Conservation (phyloP, 2,888 invertebrate species). For the Cheilosia vernalis region DNA sequence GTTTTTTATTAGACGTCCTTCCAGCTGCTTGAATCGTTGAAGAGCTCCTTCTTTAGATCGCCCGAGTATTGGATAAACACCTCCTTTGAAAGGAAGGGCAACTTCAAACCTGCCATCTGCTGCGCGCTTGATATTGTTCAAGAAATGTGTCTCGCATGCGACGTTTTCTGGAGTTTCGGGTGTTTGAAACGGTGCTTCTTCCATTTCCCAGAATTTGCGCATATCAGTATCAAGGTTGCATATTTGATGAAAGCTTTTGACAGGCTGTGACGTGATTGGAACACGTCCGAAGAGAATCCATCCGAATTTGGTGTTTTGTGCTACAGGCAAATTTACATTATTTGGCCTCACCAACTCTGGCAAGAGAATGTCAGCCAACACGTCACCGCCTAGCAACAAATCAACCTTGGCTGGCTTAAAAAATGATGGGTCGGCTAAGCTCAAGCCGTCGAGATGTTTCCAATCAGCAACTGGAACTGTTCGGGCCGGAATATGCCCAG, state of each 20-base stretch:
- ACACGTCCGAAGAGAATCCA: no score
- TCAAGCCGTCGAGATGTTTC: slow-evolving; percentile 18
- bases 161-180: slow-evolving; percentile 24
- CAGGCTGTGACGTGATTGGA: background rate
- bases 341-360: slow-evolving; percentile 8
- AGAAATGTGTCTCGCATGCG: slow-evolving; percentile 33
- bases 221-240: no score
- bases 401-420: slow-evolving; percentile 20
- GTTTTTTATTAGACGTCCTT: slow-evolving; percentile 6
- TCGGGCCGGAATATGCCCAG: slow-evolving; percentile 18
- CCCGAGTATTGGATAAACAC: no score
- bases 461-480: slow-evolving; percentile 14
- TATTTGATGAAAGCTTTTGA: slow-evolving; percentile 10
- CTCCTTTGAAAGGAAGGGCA: slow-evolving; percentile 41
- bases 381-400: slow-evolving; percentile 23
- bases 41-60: slow-evolving; percentile 25
- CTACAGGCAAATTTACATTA: slow-evolving; percentile 2
- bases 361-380: slow-evolving; percentile 15
- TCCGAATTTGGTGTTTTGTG: slow-evolving; percentile 9
- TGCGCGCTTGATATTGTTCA: background rate
- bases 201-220: no score
- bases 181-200: background rate
- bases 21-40: slow-evolving; percentile 5
- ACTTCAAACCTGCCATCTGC: slow-evolving; percentile 22
- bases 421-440: slow-evolving; percentile 23